phyloP scores from a whole-genome alignment of 2,113 vertebrate genomes.

The Platysteira castanea region DNA sequence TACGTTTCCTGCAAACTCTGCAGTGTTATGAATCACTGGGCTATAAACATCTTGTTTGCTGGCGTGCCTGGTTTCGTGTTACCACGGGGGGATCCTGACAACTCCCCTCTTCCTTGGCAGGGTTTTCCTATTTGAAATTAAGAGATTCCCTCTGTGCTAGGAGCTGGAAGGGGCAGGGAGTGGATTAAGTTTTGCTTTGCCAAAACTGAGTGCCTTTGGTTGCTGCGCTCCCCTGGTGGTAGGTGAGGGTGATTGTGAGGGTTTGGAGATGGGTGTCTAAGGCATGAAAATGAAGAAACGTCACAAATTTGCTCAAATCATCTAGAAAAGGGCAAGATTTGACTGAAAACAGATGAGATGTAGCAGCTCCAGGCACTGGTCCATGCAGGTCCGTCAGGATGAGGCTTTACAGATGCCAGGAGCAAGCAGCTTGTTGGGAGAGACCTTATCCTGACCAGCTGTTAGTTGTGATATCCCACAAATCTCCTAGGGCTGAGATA shows the following conservation, averaged over 20 bases:
- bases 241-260: not conserved
- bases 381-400: accelerated
- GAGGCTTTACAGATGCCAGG: not conserved
- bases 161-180: not conserved
- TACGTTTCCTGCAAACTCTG: constrained; percentile 20
- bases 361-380: not conserved
- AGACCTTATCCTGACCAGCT: not conserved
- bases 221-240: not conserved
- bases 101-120: not conserved
- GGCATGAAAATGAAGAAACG: too few species aligned
- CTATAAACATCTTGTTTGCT: not conserved
- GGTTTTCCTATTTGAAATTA: not conserved
- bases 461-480: not conserved
- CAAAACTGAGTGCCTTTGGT: accelerated
- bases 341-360: not conserved
- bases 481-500: not conserved
- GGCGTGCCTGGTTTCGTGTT: accelerated
- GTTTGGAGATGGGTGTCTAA: not conserved
- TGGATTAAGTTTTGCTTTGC: not conserved
- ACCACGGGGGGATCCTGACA: not conserved
- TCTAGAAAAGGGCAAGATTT: not conserved
- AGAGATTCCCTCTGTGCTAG: not conserved
- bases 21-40: constrained; percentile 40
- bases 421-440: not conserved
- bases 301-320: not conserved